Base-by-base conservation (phyloP, 2,797 vertebrate species). In the Dendrocincla tyrannina region DNA sequence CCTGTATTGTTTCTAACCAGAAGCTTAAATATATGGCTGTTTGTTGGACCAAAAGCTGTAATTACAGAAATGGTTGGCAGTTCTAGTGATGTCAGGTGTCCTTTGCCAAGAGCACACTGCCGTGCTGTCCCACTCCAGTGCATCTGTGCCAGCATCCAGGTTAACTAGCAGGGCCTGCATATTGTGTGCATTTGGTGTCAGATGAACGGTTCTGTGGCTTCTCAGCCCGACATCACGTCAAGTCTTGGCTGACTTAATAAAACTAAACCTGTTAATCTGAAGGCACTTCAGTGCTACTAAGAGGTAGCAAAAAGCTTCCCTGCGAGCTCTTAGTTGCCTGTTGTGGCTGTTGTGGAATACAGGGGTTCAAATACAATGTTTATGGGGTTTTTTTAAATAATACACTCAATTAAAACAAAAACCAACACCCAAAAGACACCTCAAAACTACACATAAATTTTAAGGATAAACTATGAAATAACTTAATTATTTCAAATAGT, bases 101-200 rank as follows among this genome's bases (percentile, higher is more conserved):
- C 39, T 60, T 33, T 80, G 78, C 73, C 1, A 7, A 16, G 76
- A 44, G 66, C 58, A 64, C 24, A 2, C 30, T 60, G 27, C 47
- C 0, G 0, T 11, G 35, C 50, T 69, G 46, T 53, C 16, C 35
- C 1, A 0, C 42, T 24, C 37, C 13, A 10, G 23, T 8, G 32
- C 16, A 25, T 56, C 56, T 41, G 28, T 67, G 74, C 67, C 52
- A 76, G 63, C 3, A 1, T 14, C 35, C 63, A 37, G 59, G 28
- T 50, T 35, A 67, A 70, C 27, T 27, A 27, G 37, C 47, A 66
- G 33, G 59, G 35, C 1, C 1, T 28, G 2, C 1, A 0, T 28
- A 11, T 32, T 39, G 17, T 59, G 62, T 78, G 75, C 20, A 1
- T 81, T 76, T 49, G 8, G 32, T 78, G 76, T 76, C 66, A 76